Evolutionary conservation across 2,888 invertebrate species (phyloP).

Genomic region (Cordilura impudica): DNA sequence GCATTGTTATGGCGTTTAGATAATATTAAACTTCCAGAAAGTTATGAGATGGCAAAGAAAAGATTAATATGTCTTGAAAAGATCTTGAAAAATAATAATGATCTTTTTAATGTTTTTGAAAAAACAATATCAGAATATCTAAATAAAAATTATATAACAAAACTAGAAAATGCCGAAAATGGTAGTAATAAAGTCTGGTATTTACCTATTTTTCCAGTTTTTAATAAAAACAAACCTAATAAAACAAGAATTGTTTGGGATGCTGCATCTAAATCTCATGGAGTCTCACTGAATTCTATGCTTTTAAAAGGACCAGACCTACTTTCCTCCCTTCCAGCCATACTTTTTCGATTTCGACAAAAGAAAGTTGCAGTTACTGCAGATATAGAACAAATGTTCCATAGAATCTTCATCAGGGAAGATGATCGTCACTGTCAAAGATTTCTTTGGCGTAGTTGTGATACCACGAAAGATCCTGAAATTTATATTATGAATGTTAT

Average conservation of each 20-base stretch:
- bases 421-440: conserved; percentile 35
- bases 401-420: conserved; percentile 35
- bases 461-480: conserved; percentile 14
- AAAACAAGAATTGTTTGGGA: no score
- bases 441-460: conserved; percentile 38
- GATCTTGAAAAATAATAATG: not conserved
- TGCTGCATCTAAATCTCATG: conserved; percentile 36
- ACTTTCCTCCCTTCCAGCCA: conserved; percentile 47
- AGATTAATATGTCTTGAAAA: not conserved
- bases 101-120: not conserved
- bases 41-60: conserved; percentile 17
- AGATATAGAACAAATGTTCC: conserved; percentile 61
- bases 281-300: conserved; percentile 51
- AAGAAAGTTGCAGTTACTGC: conserved; percentile 47
- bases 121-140: conserved; percentile 44
- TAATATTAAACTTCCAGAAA: not conserved
- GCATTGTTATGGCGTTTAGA: conserved; percentile 6
- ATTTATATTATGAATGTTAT: no score
- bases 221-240: no score
- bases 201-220: conserved; percentile 64
- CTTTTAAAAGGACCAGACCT: conserved; percentile 50
- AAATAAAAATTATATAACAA: conserved; percentile 57
- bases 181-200: conserved; percentile 62
- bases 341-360: conserved; percentile 54
- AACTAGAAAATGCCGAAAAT: not conserved